phyloP scores from a whole-genome alignment of 2,113 vertebrate species.

The Canis aureus region DNA sequence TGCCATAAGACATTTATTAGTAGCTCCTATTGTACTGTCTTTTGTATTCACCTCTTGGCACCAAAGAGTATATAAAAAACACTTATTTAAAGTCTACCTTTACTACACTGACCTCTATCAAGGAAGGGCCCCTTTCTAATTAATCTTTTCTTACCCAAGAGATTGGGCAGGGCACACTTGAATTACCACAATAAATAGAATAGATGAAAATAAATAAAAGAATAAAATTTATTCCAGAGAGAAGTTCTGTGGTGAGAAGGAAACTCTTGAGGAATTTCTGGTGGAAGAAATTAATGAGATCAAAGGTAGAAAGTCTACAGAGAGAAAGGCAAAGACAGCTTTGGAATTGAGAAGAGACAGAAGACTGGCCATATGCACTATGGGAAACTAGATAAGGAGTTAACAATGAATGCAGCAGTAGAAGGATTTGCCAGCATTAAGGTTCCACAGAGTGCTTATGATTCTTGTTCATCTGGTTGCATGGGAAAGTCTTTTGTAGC shows the following conservation, averaged over 20 bases:
- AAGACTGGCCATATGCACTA: not conserved
- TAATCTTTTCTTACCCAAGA: not conserved
- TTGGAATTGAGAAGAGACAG: not conserved
- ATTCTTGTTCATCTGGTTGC: not conserved
- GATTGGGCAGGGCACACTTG: not conserved
- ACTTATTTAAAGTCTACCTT: not conserved
- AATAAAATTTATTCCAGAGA: not conserved
- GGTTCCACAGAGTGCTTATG: not conserved
- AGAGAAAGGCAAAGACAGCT: not conserved
- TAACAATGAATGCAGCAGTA: not conserved
- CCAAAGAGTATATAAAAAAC: not conserved
- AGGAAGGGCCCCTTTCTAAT: not conserved
- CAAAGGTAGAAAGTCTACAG: not conserved
- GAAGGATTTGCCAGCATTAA: not conserved
- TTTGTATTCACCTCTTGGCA: not conserved
- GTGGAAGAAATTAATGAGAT: constrained; percentile 3
- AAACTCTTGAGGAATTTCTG: not conserved
- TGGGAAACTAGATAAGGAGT: not conserved
- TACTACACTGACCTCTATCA: not conserved
- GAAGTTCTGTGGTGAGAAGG: not conserved
- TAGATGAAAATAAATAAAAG: not conserved
- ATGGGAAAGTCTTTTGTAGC: not conserved
- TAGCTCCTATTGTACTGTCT: not conserved
- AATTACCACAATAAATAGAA: not conserved
- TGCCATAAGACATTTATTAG: not conserved